phyloP scores from a whole-genome alignment of 2,888 invertebrate species.

The Thymelicus acteon region DNA sequence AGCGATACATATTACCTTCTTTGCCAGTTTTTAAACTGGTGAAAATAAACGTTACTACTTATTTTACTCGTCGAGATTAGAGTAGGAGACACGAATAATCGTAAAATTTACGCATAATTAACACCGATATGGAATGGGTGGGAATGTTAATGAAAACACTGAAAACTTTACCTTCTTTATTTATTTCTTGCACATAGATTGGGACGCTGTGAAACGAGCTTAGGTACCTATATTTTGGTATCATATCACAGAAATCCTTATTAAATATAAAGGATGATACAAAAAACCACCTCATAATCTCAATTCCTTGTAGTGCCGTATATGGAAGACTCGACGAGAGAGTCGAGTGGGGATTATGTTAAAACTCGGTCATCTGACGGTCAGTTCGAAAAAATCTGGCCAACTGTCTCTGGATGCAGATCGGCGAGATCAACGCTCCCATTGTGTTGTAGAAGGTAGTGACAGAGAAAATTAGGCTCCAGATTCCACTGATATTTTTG shows the following conservation, averaged over 20 bases:
- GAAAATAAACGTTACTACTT: not conserved
- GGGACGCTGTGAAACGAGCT: slow-evolving; percentile 31
- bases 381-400: slow-evolving; percentile 66
- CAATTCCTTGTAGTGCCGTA: slow-evolving; percentile 44
- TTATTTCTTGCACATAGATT: slow-evolving; percentile 43
- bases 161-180: no score
- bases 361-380: slow-evolving; percentile 56
- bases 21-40: not conserved
- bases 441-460: slow-evolving; percentile 77
- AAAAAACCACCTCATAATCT: slow-evolving; percentile 12
- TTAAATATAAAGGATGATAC: slow-evolving; percentile 5
- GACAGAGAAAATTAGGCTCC: slow-evolving; percentile 80
- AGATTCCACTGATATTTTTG: slow-evolving; percentile 81
- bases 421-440: slow-evolving; percentile 78
- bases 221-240: slow-evolving; percentile 31
- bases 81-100: no score
- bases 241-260: slow-evolving; percentile 1
- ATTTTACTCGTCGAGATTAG: slow-evolving; percentile 48
- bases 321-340: slow-evolving; percentile 42
- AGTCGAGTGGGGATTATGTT: slow-evolving; percentile 43
- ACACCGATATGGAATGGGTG: no score
- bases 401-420: slow-evolving; percentile 67
- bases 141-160: no score
- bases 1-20: slow-evolving; percentile 1
- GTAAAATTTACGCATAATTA: no score